Conservation (phyloP, 2,888 invertebrate species). For the Limenitis camilla region DNA sequence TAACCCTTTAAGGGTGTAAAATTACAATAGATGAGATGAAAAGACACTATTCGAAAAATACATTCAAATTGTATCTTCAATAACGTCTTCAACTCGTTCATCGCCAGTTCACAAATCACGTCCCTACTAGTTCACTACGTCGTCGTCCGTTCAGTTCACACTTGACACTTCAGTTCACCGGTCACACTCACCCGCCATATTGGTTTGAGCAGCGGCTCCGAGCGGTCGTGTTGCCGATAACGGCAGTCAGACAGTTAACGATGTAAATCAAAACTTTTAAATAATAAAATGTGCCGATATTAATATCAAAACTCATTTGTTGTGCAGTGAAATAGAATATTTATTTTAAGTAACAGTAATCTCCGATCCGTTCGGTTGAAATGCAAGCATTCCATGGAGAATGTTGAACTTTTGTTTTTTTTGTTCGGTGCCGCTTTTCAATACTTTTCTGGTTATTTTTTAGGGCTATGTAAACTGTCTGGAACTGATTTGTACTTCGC, state of each 20-base stretch:
- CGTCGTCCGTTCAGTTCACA: slow-evolving; percentile 15
- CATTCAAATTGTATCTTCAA: too few species aligned
- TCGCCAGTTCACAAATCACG: slow-evolving; percentile 3
- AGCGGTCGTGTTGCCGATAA: slow-evolving; percentile 39
- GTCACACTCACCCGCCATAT: slow-evolving; percentile 59
- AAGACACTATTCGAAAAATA: too few species aligned
- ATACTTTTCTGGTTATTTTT: slow-evolving; percentile 53
- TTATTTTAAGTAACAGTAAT: slow-evolving; percentile 20
- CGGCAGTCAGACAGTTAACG: slow-evolving; percentile 59
- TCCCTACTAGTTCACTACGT: not conserved
- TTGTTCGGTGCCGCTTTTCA: slow-evolving; percentile 55
- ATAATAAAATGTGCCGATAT: slow-evolving; percentile 37
- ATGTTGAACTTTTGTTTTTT: slow-evolving; percentile 69
- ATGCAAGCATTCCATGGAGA: slow-evolving; percentile 69
- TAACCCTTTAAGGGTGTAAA: too few species aligned
- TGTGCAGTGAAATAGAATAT: slow-evolving; percentile 39
- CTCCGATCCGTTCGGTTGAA: slow-evolving; percentile 47
- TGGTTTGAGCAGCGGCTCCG: slow-evolving; percentile 45
- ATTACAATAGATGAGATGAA: too few species aligned
- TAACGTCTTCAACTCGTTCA: too few species aligned
- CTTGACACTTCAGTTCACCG: too few species aligned
- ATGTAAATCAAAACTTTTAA: slow-evolving; percentile 51
- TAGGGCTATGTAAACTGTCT: slow-evolving; percentile 18
- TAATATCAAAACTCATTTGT: slow-evolving; percentile 30
- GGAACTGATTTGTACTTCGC: slow-evolving; percentile 23